Evolutionary conservation across 2,888 invertebrate genomes (phyloP).

Genomic region (Amblyjoppa proteus): DNA sequence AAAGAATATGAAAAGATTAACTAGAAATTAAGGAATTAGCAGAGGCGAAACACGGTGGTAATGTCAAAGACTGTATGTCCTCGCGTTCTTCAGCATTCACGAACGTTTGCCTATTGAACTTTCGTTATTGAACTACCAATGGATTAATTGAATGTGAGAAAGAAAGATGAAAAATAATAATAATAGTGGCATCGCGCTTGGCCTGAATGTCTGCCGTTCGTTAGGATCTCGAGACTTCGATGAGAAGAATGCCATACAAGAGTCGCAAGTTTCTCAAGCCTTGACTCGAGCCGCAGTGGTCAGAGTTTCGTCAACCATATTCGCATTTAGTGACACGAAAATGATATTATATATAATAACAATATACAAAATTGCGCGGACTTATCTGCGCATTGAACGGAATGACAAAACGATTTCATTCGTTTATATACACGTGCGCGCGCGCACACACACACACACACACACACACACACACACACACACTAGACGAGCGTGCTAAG

Average conservation of each 20-base stretch:
- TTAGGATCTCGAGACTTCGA: conserved; percentile 48
- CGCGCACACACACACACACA: too few species aligned
- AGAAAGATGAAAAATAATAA: conserved; percentile 19
- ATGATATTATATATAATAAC: conserved; percentile 16
- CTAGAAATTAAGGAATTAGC: conserved; percentile 43
- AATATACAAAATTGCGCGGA: conserved; percentile 24
- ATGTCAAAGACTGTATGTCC: conserved; percentile 65
- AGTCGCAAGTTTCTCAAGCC: conserved; percentile 73
- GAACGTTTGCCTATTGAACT: conserved; percentile 67
- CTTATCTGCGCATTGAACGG: conserved; percentile 50
- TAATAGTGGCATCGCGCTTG: conserved; percentile 15
- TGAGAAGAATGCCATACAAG: conserved; percentile 51
- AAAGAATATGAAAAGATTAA: neutral
- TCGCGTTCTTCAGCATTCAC: conserved; percentile 65
- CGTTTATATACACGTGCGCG: neutral
- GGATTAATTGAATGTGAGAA: conserved; percentile 36
- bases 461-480: too few species aligned
- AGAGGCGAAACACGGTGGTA: conserved; percentile 47
- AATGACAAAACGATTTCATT: conserved; percentile 50
- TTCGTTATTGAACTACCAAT: conserved; percentile 64
- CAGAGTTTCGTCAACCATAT: conserved; percentile 49
- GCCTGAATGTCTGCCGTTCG: conserved; percentile 44
- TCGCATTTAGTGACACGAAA: conserved; percentile 46
- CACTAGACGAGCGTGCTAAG: conserved; percentile 46
- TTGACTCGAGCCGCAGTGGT: conserved; percentile 55